Base-by-base conservation (phyloP, 35 echinoderm and acorn worm genomes). In the Anneissia japonica region DNA sequence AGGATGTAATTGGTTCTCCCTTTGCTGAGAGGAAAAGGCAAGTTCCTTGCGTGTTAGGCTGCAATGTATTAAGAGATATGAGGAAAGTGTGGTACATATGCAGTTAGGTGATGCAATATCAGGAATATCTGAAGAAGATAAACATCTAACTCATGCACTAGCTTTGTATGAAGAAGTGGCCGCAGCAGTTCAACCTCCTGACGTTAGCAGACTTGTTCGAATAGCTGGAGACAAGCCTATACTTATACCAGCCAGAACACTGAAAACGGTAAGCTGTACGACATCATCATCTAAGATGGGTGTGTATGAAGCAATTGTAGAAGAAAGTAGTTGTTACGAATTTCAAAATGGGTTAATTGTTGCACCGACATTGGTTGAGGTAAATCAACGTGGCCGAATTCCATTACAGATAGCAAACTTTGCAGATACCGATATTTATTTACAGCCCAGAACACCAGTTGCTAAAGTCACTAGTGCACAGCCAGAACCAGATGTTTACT, bases 281-380 rank as follows among this genome's bases (percentile, higher is more conserved):
- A 76, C 46, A 0, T 76, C 80, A 17, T 23, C 86, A 26, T 39
- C 12, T 9, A 43, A 43, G 29, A 35, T 41, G 19, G 35, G 11
- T 10, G 14, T 11, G 11, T 74, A 84, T 36, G 75, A 82, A 1
- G 56, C 72, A n/a, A 76, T 90, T 17, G 41, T 93, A 3, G 86
- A 93, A 46, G 86, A 85, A 80, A 46, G 43, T 0, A 0, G 31
- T 29, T 28, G 34, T 37, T 32, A 76, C n/a, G 45, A 81, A 9
- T 34, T 88, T 17, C 86, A 83, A 32, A 88, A 82, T 84, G 91
- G 91, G 17, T 10, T 92, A 10, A 13, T 51, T 4, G 38, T 86
- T 1, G 74, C 36, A 4, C 87, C 91, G 7, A 81, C 83, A 6
- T 37, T 82, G 2, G 75, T 77, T 3, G 26, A 76, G 30, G 56